Evolutionary conservation across 2,888 invertebrate genomes (phyloP).

Genomic region (Caenorhabditis afra): DNA sequence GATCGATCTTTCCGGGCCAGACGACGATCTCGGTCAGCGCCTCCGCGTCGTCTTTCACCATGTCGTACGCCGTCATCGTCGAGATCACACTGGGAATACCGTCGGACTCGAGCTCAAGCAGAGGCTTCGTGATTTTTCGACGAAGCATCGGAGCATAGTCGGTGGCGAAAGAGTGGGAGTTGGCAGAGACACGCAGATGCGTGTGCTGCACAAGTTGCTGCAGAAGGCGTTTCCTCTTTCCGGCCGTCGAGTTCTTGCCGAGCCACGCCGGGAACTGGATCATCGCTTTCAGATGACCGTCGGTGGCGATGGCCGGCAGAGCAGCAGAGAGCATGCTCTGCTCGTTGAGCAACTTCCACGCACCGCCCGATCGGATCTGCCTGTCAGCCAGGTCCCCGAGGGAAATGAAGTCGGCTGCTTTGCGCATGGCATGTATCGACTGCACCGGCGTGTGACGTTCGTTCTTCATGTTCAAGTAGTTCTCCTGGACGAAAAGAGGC

Average conservation of each 20-base stretch:
- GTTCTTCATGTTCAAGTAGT: constrained; percentile 87
- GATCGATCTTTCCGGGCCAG: constrained; percentile 86
- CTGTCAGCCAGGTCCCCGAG: constrained; percentile 90
- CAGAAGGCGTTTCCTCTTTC: constrained; percentile 88
- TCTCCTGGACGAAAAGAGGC: constrained; percentile 98
- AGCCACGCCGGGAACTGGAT: constrained; percentile 93
- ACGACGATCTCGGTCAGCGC: constrained; percentile 89
- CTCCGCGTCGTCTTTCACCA: constrained; percentile 93
- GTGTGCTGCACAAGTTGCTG: constrained; percentile 92
- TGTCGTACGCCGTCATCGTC: constrained; percentile 85
- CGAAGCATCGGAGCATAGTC: constrained; percentile 91
- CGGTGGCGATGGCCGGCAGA: constrained; percentile 90
- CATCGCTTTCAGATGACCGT: constrained; percentile 85
- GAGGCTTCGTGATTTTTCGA: constrained; percentile 87
- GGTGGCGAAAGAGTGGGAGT: constrained; percentile 72
- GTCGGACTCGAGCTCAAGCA: constrained; percentile 83
- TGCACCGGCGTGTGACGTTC: constrained; percentile 81
- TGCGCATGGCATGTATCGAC: constrained; percentile 86
- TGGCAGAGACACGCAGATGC: constrained; percentile 83
- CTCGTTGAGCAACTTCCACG: constrained; percentile 90
- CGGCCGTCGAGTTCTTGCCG: constrained; percentile 92
- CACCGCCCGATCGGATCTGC: constrained; percentile 86
- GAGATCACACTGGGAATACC: constrained; percentile 69
- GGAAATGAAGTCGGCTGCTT: constrained; percentile 90
- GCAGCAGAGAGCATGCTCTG: constrained; percentile 92